Evolutionary conservation across 2,113 vertebrate species (phyloP).

Genomic region (Delphinus delphis): DNA sequence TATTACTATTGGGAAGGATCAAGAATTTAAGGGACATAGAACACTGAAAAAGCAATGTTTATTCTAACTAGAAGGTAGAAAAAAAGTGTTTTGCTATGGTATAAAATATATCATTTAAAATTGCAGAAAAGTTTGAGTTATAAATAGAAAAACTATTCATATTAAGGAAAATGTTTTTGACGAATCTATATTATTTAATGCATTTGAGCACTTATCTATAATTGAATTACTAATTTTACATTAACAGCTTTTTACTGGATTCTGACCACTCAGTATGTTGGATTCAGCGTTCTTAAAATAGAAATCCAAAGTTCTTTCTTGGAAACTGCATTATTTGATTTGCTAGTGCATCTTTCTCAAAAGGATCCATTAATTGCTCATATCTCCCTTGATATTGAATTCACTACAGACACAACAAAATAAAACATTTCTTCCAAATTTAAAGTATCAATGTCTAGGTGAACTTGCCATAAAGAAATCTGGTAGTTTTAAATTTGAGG

Average conservation of each 20-base stretch:
- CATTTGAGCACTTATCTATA: background rate
- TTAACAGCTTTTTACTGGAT: background rate
- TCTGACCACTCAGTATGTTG: background rate
- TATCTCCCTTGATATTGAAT: background rate
- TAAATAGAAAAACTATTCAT: constrained; percentile 27
- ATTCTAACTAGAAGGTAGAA: constrained; percentile 41
- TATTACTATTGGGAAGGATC: constrained; percentile 48
- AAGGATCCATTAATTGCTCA: background rate
- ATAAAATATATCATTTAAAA: background rate
- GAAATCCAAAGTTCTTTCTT: background rate
- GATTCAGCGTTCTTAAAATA: background rate
- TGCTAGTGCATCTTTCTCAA: background rate
- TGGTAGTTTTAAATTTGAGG: background rate
- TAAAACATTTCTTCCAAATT: background rate
- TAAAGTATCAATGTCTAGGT: background rate
- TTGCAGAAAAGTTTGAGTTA: constrained; percentile 48
- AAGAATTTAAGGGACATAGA: constrained; percentile 51
- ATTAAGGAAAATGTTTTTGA: constrained; percentile 23
- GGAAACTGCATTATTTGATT: background rate
- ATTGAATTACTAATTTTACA: background rate
- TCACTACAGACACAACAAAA: background rate
- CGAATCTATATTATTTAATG: background rate
- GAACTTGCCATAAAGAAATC: background rate
- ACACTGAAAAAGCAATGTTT: constrained; percentile 49
- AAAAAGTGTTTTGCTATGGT: background rate